Evolutionary conservation across 2,797 vertebrate species (phyloP), one percentile per base, ranked within the genome.

Genomic region (Pteropus rufus): DNA sequence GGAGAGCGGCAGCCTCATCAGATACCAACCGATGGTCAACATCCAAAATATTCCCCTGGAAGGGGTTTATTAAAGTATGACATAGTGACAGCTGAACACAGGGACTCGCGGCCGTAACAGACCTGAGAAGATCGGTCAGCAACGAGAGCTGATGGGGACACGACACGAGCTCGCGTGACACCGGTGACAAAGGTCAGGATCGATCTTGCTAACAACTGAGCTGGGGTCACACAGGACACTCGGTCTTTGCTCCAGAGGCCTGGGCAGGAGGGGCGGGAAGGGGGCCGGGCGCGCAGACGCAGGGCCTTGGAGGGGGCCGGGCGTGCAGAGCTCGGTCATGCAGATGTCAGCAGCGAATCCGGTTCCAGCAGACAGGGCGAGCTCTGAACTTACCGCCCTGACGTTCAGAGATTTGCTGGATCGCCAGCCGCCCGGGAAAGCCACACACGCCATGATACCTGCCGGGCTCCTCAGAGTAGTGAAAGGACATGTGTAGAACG

Each of bases 211-310:
- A 16, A 67, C 29, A 49, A 44, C 2, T 4, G 24, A 69, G 24
- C 2, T 11, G 31, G 39, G 34, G 16, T 29, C 41, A 21, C 60
- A 75, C 1, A 18, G 54, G 49, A 85, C 79, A 41, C 10, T 26
- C 4, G n/a, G 15, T 18, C 62, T 52, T 39, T 56, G 44, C 36
- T 60, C 12, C 26, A 49, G 10, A 21, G 44, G 36, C 18, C 3
- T 1, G 29, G 49, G 24, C 14, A n/a, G 36, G 41, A 10, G 15
- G 10, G 7, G 2, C 7, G 3, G 1, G 7, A 2, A 2, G 19
- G 2, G 39, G 7, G 39, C 16, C 62, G 8, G 3, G 18, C 4
- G 1, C 2, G 2, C 36, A n/a, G 49, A 44, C n/a, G n/a, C n/a
- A n/a, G n/a, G n/a, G n/a, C n/a, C n/a, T n/a, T n/a, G n/a, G n/a